Base-by-base conservation (phyloP, 2,113 vertebrate species). In the Chaetodon auriga region DNA sequence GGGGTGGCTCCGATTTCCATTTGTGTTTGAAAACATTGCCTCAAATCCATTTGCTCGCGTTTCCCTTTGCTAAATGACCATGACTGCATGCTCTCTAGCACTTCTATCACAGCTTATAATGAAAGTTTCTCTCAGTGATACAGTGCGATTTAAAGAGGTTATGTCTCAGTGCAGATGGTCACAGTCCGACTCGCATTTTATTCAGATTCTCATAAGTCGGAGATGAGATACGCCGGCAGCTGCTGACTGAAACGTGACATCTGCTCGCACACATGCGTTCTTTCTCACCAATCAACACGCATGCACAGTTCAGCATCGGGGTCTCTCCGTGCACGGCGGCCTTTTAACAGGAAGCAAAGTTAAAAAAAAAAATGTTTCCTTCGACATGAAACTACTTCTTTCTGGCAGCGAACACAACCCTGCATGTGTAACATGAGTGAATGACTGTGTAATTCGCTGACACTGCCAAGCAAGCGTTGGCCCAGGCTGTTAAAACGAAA, bases 221-320 rank as follows among this genome's bases (percentile, higher is more conserved):
- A 19, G 69, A 84, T 83, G 90, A 84, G 76, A 82, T 78, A 75
- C 19, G 49, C 76, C 64, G 80, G 74, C 91, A 90, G 91, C 90
- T 92, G 89, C 49, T 80, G 82, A 9, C 73, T 68, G 8, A 83
- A 82, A 68, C 83, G 18, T 41, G 54, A 71, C 72, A 78, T 71
- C 58, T 5, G 68, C 54, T 68, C 73, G 63, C 66, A 75, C 51
- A 51, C 49, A 64, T 74, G 46, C 73, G 68, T 68, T 81, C 75
- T 81, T 73, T 84, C 77, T 71, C 81, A 76, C 78, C 68, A 73
- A 74, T 69, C 25, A 41, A 72, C 49, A 58, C 73, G 57, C 48
- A 78, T 63, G 43, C 11, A 65, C 21, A 18, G 75, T 78, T 83
- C 23, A 69, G 53, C 53, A 3, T 54, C 4, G 1, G 15, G 48